These are phyloP conservation scores for Agrilus mali DNA, from an alignment of 2,888 invertebrate species.

Conservation along the genomic window DNA sequence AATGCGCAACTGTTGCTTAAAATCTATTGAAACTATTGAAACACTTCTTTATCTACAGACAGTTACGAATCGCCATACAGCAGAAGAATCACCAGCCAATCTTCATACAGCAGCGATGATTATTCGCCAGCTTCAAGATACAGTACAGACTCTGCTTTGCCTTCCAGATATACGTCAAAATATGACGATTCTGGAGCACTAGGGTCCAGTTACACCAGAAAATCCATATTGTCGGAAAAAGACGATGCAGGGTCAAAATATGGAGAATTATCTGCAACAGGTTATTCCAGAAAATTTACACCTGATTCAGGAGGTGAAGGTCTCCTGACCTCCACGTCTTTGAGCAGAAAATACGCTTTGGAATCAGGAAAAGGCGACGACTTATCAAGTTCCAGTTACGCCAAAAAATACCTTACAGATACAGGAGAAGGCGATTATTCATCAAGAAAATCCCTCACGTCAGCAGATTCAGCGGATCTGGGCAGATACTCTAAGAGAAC, in stretches of 20 bases:
- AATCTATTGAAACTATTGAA: too few relatives aligned
- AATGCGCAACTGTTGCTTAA: too few relatives aligned
- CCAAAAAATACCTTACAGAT: constrained; percentile 6
- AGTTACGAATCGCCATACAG: constrained; percentile 27
- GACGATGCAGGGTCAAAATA: constrained; percentile 9
- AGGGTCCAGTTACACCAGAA: constrained; percentile 17
- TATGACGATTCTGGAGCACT: constrained; percentile 9
- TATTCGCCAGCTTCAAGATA: constrained; percentile 18
- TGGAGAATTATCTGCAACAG: constrained; percentile 4
- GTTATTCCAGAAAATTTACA: constrained; percentile 3
- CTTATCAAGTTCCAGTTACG: constrained; percentile 5
- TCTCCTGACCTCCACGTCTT: constrained; percentile 2
- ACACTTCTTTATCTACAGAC: constrained; percentile 18
- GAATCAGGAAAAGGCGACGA: constrained; percentile 7
- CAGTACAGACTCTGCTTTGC: constrained; percentile 8
- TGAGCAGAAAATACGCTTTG: constrained; percentile 2
- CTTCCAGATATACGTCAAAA: constrained; percentile 3
- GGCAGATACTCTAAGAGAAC: constrained; percentile 19
- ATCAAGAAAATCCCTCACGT: constrained; percentile 1
- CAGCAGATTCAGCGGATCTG: constrained; percentile 6
- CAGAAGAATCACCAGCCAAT: constrained; percentile 21
- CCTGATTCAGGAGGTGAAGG: constrained; percentile 3
- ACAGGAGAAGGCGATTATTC: constrained; percentile 7
- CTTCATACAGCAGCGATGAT: constrained; percentile 22
- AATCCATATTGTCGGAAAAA: constrained; percentile 9